phyloP scores from a whole-genome alignment of 2,113 vertebrate species.

The Equus przewalskii region DNA sequence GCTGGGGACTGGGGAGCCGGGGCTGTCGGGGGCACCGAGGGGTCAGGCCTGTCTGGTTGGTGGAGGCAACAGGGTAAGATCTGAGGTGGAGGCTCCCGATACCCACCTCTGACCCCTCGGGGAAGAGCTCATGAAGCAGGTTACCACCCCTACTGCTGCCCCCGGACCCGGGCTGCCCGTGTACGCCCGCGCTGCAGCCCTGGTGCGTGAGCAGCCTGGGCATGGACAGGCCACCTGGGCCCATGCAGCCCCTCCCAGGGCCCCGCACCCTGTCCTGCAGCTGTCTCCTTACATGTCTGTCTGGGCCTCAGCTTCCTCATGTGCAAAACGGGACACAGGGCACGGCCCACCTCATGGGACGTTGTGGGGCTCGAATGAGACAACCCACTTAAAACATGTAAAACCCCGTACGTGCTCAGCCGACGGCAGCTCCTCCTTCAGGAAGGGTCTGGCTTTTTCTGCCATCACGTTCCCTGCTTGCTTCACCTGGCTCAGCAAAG shows the following conservation, averaged over 20 bases:
- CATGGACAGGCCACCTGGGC: too few species aligned
- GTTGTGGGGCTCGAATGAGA: background rate
- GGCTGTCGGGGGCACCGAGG: accelerated
- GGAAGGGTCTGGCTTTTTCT: background rate
- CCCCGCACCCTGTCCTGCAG: accelerated
- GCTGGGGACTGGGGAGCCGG: background rate
- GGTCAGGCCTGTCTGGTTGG: background rate
- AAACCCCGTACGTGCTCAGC: background rate
- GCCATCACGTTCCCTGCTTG: accelerated
- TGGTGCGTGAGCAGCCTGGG: accelerated
- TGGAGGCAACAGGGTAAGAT: background rate
- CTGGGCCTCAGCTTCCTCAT: background rate
- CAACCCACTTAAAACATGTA: accelerated
- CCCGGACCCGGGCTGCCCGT: background rate
- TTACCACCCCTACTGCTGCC: accelerated
- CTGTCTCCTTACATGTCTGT: background rate
- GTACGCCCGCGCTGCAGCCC: accelerated
- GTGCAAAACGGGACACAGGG: accelerated
- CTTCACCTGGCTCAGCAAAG: background rate
- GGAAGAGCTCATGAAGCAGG: background rate
- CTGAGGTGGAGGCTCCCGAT: accelerated
- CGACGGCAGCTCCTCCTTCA: background rate
- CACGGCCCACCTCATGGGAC: background rate
- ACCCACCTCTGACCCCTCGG: background rate
- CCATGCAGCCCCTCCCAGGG: background rate